Conservation (phyloP, 1,140 invertebrate genomes). For the Papilio machaon region DNA sequence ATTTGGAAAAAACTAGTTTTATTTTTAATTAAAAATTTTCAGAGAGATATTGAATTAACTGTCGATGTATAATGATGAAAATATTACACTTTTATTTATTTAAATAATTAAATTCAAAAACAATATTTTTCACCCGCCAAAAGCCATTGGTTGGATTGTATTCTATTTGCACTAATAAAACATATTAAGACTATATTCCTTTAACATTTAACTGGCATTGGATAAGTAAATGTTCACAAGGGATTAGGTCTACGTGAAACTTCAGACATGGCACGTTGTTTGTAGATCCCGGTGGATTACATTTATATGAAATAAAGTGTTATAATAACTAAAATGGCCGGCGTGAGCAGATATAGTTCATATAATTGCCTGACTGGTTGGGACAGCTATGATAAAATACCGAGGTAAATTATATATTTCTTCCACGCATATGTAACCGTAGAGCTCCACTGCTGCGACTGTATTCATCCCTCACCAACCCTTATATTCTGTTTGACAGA, state of each 20-base stretch:
- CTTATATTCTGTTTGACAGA: too few relatives aligned
- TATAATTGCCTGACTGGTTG: conserved; percentile 94
- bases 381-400: conserved; percentile 94
- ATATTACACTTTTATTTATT: too few relatives aligned
- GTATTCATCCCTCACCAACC: too few relatives aligned
- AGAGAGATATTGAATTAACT: too few relatives aligned
- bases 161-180: too few relatives aligned
- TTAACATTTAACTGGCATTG: not conserved
- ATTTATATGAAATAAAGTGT: not conserved
- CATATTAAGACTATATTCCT: not conserved
- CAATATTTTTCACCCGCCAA: too few relatives aligned
- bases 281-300: not conserved
- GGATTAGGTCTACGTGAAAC: not conserved
- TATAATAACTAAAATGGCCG: conserved; percentile 51
- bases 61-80: too few relatives aligned
- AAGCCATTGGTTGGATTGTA: too few relatives aligned
- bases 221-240: not conserved
- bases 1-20: too few relatives aligned
- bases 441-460: too few relatives aligned
- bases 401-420: conserved; percentile 84
- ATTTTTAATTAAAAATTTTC: too few relatives aligned
- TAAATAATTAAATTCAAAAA: too few relatives aligned
- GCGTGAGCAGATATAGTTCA: conserved; percentile 86
- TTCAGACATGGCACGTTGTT: not conserved
- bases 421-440: not conserved